Evolutionary conservation across 2,113 vertebrate genomes (phyloP), one percentile per base, ranked within the genome.

Genomic region (Theristicus caerulescens): DNA sequence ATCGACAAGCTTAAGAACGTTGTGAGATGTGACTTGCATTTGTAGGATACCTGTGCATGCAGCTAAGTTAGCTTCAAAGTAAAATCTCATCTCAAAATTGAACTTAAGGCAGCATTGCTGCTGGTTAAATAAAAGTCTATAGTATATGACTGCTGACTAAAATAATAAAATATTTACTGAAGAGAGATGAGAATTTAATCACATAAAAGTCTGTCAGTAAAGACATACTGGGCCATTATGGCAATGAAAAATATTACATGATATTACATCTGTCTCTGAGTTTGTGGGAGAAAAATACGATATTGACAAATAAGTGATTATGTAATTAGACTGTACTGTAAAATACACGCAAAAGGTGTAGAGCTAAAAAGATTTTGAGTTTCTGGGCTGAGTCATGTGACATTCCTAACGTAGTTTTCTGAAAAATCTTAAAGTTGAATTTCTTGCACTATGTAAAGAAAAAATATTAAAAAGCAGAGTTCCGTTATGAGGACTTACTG

Each of bases 161-260:
- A 93, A 93, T 74, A 95, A 91, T 94, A 73, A 84, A 78, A 67
- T 44, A 89, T 26, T 88, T 91, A 24, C 69, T 78, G 61, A 81
- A 73, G 77, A 91, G 88, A 84, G 29, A 94, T 86, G 77, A 86
- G 73, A 64, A 88, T 84, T 91, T 94, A 91, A 93, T 87, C 44
- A 49, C n/a, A 89, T 77, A 79, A 61, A 67, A 82, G 49, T 94
- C 85, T 94, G 72, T 88, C 59, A 57, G 38, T 94, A 64, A 87
- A 82, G 73, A 71, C 81, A 61, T 42, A 79, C 32, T 62, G 34
- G 57, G 32, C 61, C 46, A 38, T 91, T 96, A 79, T 36, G 34
- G 36, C 84, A 72, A 19, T 93, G 89, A 87, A 91, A 94, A 87
- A 93, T 93, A 89, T n/a, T 47, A 11, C 34, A 25, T 67, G 71